Conservation (phyloP, 2,113 vertebrate species). For the Pomatostomus ruficeps region DNA sequence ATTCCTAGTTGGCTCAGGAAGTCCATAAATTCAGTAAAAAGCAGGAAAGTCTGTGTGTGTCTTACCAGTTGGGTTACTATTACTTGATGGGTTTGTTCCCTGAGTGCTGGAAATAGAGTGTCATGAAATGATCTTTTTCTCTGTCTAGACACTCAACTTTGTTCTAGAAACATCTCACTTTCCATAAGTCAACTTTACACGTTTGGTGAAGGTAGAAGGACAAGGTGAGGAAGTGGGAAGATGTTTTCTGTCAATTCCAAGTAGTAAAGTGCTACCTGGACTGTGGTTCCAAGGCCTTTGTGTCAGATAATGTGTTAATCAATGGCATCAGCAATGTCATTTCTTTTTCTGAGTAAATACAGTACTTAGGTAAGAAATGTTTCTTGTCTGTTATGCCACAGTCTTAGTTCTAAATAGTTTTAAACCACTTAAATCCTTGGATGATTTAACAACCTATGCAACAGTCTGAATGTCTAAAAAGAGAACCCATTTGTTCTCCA, state of each 20-base stretch:
- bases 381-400: neutral
- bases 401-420: neutral
- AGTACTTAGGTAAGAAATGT: neutral
- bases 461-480: slow-evolving; percentile 17
- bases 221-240: neutral
- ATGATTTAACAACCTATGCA: slow-evolving; percentile 27
- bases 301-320: neutral
- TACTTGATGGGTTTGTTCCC: neutral
- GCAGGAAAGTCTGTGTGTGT: neutral
- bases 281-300: neutral
- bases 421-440: neutral
- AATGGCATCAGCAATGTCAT: neutral
- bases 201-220: neutral
- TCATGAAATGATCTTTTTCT: neutral
- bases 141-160: neutral
- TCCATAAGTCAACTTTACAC: neutral
- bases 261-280: neutral
- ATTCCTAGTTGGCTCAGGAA: neutral
- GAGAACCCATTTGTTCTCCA: slow-evolving; percentile 12
- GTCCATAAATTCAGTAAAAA: neutral
- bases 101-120: neutral
- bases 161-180: neutral
- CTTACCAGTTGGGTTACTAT: neutral
- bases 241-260: neutral
- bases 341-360: neutral